Evolutionary conservation across 2,797 vertebrate species (phyloP).

Genomic region (Falco peregrinus): DNA sequence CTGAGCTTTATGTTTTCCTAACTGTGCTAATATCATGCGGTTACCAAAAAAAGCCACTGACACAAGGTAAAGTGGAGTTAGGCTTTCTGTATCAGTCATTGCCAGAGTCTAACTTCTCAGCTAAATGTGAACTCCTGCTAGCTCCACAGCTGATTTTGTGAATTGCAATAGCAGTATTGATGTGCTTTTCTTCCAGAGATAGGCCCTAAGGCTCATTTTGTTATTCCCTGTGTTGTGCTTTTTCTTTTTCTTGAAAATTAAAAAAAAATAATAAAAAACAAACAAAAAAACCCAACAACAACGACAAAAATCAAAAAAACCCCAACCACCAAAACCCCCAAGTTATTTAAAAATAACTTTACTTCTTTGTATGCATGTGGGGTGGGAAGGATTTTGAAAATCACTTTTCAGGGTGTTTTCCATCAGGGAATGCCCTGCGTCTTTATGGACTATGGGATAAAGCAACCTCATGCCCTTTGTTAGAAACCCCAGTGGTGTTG

Average conservation of each 20-base stretch:
- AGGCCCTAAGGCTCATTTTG: background rate
- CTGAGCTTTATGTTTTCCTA: background rate
- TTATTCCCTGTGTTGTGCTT: background rate
- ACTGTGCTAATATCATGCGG: background rate
- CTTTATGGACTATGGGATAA: background rate
- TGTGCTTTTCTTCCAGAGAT: background rate
- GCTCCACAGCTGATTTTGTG: background rate
- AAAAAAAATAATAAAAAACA: no score
- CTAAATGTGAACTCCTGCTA: background rate
- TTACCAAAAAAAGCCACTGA: background rate
- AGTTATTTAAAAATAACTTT: background rate
- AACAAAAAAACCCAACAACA: no score
- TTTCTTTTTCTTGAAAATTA: background rate
- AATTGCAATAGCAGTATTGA: background rate
- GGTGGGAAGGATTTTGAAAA: background rate
- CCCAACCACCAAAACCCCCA: no score
- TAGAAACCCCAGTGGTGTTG: background rate
- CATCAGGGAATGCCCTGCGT: background rate
- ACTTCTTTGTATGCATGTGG: background rate
- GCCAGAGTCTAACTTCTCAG: background rate
- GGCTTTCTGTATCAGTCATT: background rate
- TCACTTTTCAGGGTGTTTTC: background rate
- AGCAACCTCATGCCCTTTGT: background rate
- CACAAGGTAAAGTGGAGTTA: background rate
- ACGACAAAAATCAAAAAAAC: no score